A percentile compares a stretch with the other conserved stretches of the same genome.
Conservation (phyloP, 1,140 invertebrate species). For the Metaphire vulgaris region DNA sequence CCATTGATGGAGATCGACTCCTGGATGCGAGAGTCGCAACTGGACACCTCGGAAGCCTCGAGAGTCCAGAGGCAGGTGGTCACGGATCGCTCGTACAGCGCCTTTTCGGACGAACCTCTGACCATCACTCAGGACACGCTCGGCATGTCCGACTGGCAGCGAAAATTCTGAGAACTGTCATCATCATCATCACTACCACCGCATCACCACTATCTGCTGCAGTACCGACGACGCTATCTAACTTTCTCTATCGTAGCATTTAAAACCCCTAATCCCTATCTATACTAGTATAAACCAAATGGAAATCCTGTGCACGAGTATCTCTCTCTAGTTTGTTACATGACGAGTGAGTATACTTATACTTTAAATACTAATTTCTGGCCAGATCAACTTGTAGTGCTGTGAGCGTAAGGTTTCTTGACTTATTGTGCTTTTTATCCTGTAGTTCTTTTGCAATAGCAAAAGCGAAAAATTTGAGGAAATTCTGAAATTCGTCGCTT, state of each 20-base stretch:
- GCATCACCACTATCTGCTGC: background rate
- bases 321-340: background rate
- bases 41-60: constrained; percentile 6
- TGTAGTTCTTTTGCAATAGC: background rate
- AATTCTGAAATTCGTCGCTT: background rate
- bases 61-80: constrained; percentile 6
- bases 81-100: constrained; percentile 8
- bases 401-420: background rate
- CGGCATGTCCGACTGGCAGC: constrained; percentile 12
- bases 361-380: background rate
- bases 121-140: constrained; percentile 24
- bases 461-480: background rate
- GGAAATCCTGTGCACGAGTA: background rate
- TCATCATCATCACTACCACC: background rate
- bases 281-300: background rate
- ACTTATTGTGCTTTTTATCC: background rate
- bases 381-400: background rate
- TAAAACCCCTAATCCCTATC: background rate
- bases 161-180: background rate
- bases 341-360: no score
- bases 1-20: constrained; percentile 22
- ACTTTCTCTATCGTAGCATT: background rate
- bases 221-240: background rate
- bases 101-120: constrained; percentile 29
- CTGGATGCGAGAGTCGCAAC: constrained; percentile 15